Percentiles rank a stretch among this genome's conserved stretches.
phyloP scores from a whole-genome alignment of 1,140 invertebrate genomes.

The Cephus cinctus region DNA sequence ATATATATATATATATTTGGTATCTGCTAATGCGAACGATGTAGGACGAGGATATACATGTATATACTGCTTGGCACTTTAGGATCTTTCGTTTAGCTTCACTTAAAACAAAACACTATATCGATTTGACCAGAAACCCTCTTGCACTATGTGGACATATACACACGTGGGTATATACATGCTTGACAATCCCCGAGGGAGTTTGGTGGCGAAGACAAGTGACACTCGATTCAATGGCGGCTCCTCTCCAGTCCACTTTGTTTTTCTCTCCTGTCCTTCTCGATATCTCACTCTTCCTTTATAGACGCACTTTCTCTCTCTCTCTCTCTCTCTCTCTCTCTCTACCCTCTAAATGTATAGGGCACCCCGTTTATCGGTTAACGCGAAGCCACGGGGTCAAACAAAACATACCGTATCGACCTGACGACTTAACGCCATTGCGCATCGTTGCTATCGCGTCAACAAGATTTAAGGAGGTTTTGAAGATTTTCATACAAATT shows the following conservation, averaged over 20 bases:
- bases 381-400: neutral
- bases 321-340: neutral
- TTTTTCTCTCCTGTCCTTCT: conserved; percentile 26
- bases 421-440: no score
- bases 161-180: no score
- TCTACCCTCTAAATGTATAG: conserved; percentile 10
- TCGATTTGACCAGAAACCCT: conserved; percentile 37
- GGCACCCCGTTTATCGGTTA: no score
- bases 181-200: conserved; percentile 27
- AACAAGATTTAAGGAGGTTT: no score
- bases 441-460: no score
- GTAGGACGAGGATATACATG: neutral
- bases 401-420: conserved; percentile 6
- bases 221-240: conserved; percentile 41
- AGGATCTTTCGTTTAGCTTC: conserved; percentile 28
- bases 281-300: no score
- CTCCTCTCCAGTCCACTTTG: conserved; percentile 32
- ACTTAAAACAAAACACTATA: conserved; percentile 38
- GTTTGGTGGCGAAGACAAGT: conserved; percentile 38
- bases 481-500: no score
- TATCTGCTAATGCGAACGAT: neutral
- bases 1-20: neutral
- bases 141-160: no score
- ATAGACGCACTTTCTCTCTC: conserved; percentile 8
- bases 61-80: no score